A percentile compares a stretch with the other conserved stretches of the same genome.
These are phyloP conservation scores for Crocuta crocuta DNA, from an alignment of 2,113 vertebrate species.

Conservation along the genomic window DNA sequence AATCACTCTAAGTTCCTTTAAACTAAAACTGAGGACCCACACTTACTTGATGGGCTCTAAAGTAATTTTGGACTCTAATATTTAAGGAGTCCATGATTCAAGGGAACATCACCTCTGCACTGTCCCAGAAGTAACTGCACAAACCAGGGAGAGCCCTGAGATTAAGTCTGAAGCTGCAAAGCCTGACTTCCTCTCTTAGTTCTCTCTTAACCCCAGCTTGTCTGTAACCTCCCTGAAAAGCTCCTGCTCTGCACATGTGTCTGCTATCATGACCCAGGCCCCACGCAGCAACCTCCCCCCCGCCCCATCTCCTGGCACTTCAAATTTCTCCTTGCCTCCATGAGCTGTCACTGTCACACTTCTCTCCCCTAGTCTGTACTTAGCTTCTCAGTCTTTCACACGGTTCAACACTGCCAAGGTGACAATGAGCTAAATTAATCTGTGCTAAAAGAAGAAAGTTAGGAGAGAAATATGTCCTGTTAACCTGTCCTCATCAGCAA, in stretches of 20 bases:
- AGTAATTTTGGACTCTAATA: not conserved
- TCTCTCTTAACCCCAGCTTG: not conserved
- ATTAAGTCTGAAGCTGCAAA: constrained; percentile 34
- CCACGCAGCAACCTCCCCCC: too few species aligned
- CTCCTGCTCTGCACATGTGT: not conserved
- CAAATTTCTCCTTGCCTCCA: not conserved
- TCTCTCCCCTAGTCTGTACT: not conserved
- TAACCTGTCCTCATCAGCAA: not conserved
- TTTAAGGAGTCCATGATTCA: not conserved
- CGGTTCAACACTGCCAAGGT: not conserved
- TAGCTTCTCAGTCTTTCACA: not conserved
- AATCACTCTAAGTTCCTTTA: not conserved
- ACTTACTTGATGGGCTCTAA: not conserved
- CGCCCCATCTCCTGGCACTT: not conserved
- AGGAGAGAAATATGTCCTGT: not conserved
- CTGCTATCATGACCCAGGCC: not conserved
- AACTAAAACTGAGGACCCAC: not conserved
- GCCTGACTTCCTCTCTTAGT: not conserved
- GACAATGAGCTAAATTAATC: constrained; percentile 37
- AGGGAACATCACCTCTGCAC: not conserved
- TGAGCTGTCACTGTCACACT: not conserved
- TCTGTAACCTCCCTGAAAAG: not conserved
- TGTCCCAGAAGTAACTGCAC: not conserved
- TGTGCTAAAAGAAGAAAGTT: constrained; percentile 3
- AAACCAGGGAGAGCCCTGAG: constrained; percentile 1